Percentiles rank a stretch among this genome's conserved stretches.
These are phyloP conservation scores for Masnerella sp. DNA, from an alignment of 2,888 invertebrate genomes.

Conservation along the genomic window DNA sequence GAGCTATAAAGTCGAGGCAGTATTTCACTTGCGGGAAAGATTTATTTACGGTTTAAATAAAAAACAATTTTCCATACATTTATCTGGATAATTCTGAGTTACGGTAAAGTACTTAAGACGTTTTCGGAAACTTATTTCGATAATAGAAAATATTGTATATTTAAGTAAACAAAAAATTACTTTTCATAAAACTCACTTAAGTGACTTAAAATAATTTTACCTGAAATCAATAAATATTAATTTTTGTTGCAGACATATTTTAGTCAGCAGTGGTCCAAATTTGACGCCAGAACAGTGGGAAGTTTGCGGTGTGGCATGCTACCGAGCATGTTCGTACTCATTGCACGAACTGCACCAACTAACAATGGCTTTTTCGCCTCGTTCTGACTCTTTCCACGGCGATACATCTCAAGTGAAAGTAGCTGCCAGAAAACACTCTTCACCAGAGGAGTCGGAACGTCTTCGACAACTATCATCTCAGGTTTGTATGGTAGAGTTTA, in stretches of 20 bases:
- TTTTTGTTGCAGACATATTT: constrained; percentile 82
- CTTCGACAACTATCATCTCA: constrained; percentile 93
- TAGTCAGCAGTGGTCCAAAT: constrained; percentile 89
- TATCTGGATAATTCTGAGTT: too few relatives aligned
- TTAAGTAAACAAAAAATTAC: too few relatives aligned
- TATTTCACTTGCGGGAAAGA: too few relatives aligned
- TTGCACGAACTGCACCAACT: constrained; percentile 92
- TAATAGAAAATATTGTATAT: too few relatives aligned
- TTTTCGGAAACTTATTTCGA: too few relatives aligned
- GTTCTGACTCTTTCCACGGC: constrained; percentile 96
- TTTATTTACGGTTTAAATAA: too few relatives aligned
- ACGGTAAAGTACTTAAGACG: too few relatives aligned
- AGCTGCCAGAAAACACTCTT: constrained; percentile 92
- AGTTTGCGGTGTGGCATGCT: constrained; percentile 88
- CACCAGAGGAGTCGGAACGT: constrained; percentile 89
- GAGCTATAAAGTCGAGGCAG: too few relatives aligned
- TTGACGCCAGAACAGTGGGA: constrained; percentile 92
- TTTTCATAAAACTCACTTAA: too few relatives aligned
- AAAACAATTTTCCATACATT: too few relatives aligned
- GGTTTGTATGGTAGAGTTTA: constrained; percentile 70
- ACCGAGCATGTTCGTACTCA: constrained; percentile 91
- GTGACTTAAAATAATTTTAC: too few relatives aligned
- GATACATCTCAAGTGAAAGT: constrained; percentile 95
- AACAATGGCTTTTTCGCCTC: constrained; percentile 92
- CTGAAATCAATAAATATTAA: too few relatives aligned